Evolutionary conservation across 2,797 vertebrate genomes (phyloP).

Genomic region (Xenops minutus): DNA sequence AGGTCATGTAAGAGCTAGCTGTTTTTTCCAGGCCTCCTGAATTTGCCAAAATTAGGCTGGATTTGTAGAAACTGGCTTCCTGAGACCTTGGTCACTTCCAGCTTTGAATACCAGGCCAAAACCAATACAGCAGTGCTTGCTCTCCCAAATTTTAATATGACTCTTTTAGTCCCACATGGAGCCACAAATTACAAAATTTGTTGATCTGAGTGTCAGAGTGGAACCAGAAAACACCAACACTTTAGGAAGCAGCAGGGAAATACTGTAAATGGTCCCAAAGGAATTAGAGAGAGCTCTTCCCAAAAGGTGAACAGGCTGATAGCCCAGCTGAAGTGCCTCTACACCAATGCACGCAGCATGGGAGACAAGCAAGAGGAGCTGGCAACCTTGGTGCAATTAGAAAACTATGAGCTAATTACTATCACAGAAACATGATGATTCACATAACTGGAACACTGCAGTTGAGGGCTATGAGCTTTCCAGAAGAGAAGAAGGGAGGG

Average conservation of each 20-base stretch:
- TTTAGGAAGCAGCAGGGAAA: neutral
- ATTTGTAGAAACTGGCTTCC: conserved; percentile 34
- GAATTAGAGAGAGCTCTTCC: neutral
- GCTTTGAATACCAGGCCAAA: neutral
- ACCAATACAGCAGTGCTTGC: neutral
- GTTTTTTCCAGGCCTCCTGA: neutral
- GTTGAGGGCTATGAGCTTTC: neutral
- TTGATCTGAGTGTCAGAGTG: neutral
- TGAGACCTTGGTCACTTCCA: neutral
- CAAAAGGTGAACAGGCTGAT: neutral
- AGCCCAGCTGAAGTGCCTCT: neutral
- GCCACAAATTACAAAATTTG: neutral
- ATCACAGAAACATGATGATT: neutral
- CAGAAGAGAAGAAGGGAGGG: neutral
- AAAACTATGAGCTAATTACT: neutral
- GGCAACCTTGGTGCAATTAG: neutral
- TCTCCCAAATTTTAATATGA: neutral
- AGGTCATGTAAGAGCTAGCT: neutral
- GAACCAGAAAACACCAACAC: neutral
- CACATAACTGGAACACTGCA: neutral
- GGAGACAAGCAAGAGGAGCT: neutral
- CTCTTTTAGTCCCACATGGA: neutral
- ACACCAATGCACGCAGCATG: neutral
- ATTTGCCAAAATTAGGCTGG: conserved; percentile 46
- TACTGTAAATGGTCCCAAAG: neutral